Base-by-base conservation (phyloP, 37 sponge, comb jelly and placozoan species). In the Spongilla lacustris region DNA sequence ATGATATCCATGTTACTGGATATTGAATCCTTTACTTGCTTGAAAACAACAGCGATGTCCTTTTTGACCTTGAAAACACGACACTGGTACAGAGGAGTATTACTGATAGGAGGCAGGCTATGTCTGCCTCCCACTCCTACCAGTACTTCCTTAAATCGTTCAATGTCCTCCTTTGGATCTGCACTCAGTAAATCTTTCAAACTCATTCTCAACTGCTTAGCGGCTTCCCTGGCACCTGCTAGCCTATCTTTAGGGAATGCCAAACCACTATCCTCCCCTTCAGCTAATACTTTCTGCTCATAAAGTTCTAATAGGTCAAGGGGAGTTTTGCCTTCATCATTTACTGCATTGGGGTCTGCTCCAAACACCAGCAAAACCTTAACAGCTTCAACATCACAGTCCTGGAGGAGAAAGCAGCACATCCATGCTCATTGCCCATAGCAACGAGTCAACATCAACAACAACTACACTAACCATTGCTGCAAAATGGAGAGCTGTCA, bases 401-500 rank as follows among this genome's bases (percentile, higher is more conserved):
- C 34, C 73, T 72, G 27, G 1, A 72, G 31, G 27, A 21, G 73
- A 13, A 14, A 35, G 29, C n/a, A 21, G 12, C 29, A 32, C 34
- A 21, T 13, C 0, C 9, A 24, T 72, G 73, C 34, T 13, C 27
- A 72, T 24, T 13, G 29, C 73, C 29, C 58, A 58, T 17, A 14
- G 58, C 21, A 58, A 17, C 58, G 11, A 14, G 8, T 6, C 5
- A 69, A 25, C 0, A 11, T 14, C 29, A 69, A 25, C 5, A 69
- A 25, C 0, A 11, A 35, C 29, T 12, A 35, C 10, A 35, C 31
- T 72, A 0, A 72, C 73, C 73, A 35, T 1, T 24, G 73, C 73
- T 5, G 73, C 73, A 72, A 72, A 35, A 28, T 72, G 73, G 73
- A 72, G 73, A 72, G 73, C 73, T 33, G 73, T 72, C 10, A 17